phyloP scores from a whole-genome alignment of 1,140 invertebrate genomes.

The Drosophila ohnishii region DNA sequence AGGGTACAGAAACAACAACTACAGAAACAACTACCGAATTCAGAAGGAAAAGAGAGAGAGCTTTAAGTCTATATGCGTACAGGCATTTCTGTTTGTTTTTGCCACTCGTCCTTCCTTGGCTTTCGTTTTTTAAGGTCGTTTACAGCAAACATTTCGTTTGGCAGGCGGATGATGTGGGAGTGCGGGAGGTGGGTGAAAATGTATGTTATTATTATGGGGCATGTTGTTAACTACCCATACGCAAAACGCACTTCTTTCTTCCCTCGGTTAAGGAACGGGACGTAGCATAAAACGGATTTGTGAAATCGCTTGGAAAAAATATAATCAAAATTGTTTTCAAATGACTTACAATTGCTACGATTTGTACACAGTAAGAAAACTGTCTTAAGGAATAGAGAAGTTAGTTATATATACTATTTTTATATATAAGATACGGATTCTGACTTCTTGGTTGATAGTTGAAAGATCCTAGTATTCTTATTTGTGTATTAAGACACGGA shows the following conservation, averaged over 20 bases:
- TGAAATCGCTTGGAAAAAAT: conserved; percentile 81
- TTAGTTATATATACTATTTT: neutral
- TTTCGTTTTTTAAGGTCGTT: conserved; percentile 79
- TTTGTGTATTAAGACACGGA: neutral
- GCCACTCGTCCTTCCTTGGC: conserved; percentile 39
- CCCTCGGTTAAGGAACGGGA: conserved; percentile 18
- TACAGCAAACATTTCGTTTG: conserved; percentile 75
- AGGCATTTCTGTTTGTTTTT: conserved; percentile 75
- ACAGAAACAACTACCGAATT: conserved; percentile 15
- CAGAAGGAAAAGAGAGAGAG: conserved; percentile 12
- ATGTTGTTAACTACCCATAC: conserved; percentile 81
- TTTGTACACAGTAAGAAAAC: conserved; percentile 9
- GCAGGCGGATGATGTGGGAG: conserved; percentile 1
- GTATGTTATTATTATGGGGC: conserved; percentile 80
- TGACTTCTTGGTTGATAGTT: neutral
- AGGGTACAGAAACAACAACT: conserved; percentile 6
- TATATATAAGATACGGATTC: neutral
- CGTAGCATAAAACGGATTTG: conserved; percentile 77
- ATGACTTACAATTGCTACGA: conserved; percentile 76
- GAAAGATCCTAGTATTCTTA: neutral
- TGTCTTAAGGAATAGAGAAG: neutral
- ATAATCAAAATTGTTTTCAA: conserved; percentile 82
- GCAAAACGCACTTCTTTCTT: conserved; percentile 63
- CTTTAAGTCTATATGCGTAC: conserved; percentile 66
- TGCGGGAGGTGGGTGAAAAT: conserved; percentile 37